Evolutionary conservation across 2,113 vertebrate genomes (phyloP).

Genomic region (Microcebus ravelobensis): DNA sequence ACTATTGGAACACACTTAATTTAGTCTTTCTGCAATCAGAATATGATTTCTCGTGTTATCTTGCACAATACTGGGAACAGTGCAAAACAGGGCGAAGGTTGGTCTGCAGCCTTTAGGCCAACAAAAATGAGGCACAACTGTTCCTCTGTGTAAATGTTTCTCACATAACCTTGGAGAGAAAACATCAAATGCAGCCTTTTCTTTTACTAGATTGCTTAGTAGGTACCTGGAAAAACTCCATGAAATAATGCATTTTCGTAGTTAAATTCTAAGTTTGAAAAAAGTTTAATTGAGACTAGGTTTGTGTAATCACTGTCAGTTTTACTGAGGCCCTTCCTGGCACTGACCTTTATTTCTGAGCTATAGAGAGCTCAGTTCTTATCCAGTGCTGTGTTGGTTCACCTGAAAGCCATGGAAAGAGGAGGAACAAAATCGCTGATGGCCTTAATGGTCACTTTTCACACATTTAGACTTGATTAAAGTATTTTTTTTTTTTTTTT

Average conservation of each 20-base stretch:
- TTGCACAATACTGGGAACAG: constrained; percentile 49
- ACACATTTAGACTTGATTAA: not conserved
- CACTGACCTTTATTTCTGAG: not conserved
- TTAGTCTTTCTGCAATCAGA: constrained; percentile 10
- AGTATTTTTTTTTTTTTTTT: not conserved
- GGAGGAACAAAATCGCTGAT: not conserved
- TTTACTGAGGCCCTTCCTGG: not conserved
- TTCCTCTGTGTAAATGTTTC: not conserved
- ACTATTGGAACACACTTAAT: not conserved
- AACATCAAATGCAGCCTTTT: not conserved
- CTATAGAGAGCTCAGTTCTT: not conserved
- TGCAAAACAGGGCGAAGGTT: constrained; percentile 42
- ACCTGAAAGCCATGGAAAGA: not conserved
- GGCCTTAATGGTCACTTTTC: not conserved
- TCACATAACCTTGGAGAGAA: not conserved
- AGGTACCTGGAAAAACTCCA: not conserved
- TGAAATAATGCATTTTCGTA: not conserved
- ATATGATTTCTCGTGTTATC: constrained; percentile 62
- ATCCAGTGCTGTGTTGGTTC: not conserved
- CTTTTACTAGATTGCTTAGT: not conserved
- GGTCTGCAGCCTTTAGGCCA: constrained; percentile 14
- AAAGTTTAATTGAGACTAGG: not conserved
- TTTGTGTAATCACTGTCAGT: not conserved
- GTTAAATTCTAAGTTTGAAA: not conserved
- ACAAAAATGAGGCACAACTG: not conserved